Evolutionary conservation across 2,888 invertebrate species (phyloP).

Genomic region (Labia minor): DNA sequence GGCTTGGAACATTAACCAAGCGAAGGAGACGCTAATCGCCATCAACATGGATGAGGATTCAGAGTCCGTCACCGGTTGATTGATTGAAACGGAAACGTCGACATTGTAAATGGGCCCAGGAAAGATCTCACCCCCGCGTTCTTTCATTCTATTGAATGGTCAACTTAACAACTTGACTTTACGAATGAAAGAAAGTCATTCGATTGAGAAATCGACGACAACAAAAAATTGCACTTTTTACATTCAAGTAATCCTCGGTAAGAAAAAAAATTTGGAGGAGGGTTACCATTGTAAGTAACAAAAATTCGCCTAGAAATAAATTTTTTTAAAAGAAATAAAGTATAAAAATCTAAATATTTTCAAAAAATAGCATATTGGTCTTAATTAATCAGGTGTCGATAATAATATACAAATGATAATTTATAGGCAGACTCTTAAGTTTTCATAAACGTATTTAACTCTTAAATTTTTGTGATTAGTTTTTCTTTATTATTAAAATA

Average conservation of each 20-base stretch:
- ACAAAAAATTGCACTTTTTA: background rate
- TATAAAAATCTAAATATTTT: too few relatives aligned
- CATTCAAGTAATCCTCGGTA: background rate
- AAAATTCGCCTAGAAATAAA: background rate
- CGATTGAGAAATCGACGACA: background rate
- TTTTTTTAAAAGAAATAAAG: too few relatives aligned
- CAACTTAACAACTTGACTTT: background rate
- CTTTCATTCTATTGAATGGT: background rate
- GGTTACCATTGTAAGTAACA: background rate
- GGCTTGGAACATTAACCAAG: background rate
- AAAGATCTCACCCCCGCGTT: background rate
- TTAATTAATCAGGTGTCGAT: too few relatives aligned
- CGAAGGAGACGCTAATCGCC: background rate
- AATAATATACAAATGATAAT: too few relatives aligned
- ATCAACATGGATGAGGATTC: background rate
- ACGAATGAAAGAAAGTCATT: slow-evolving; percentile 3
- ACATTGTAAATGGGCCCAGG: background rate
- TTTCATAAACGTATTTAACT: too few relatives aligned
- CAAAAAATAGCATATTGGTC: too few relatives aligned
- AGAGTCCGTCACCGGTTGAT: background rate
- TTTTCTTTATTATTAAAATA: too few relatives aligned
- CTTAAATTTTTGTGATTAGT: too few relatives aligned
- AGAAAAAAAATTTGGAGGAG: background rate
- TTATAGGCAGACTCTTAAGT: too few relatives aligned
- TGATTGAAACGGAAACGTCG: slow-evolving; percentile 5